Conservation (phyloP, 35 echinoderm and acorn worm genomes). For the Ophioderma brevispina region DNA sequence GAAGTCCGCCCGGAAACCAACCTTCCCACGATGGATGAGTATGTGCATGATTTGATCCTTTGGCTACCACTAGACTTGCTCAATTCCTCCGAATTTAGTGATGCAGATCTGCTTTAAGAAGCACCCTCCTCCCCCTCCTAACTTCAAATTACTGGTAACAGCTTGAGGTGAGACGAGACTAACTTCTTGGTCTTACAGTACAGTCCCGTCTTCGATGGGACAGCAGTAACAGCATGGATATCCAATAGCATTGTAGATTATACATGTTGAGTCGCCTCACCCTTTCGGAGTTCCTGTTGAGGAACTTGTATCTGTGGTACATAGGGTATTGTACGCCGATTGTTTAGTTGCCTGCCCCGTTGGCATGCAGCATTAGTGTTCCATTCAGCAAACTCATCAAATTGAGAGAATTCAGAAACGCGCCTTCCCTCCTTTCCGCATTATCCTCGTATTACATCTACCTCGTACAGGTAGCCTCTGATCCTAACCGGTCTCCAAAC, state of each 20-base stretch:
- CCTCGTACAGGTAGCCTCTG: no score
- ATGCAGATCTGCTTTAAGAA: conserved; percentile 35
- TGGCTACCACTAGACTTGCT: background rate
- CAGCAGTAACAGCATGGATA: conserved; percentile 4
- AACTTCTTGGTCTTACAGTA: background rate
- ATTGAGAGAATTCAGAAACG: conserved; percentile 22
- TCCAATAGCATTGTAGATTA: background rate
- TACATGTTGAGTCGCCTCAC: conserved; percentile 21
- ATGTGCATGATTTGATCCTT: background rate
- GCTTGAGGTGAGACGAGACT: no score
- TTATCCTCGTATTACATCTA: background rate
- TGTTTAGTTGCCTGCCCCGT: conserved; percentile 21
- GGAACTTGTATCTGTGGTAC: conserved; percentile 23
- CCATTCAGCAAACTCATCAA: conserved; percentile 2
- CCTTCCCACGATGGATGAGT: background rate
- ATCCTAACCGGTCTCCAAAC: no score
- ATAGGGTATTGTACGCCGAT: conserved; percentile 14
- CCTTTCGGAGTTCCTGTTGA: background rate
- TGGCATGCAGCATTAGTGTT: conserved; percentile 18
- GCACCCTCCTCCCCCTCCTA: background rate
- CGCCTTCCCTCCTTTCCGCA: conserved; percentile 1
- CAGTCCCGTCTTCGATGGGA: conserved; percentile 17
- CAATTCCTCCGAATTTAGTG: conserved; percentile 15
- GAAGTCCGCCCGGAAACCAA: background rate
- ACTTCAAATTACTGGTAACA: background rate